Evolutionary conservation across 2,888 invertebrate genomes (phyloP), one percentile per base, ranked within the genome.

Genomic region (Linnaemya tessellans): DNA sequence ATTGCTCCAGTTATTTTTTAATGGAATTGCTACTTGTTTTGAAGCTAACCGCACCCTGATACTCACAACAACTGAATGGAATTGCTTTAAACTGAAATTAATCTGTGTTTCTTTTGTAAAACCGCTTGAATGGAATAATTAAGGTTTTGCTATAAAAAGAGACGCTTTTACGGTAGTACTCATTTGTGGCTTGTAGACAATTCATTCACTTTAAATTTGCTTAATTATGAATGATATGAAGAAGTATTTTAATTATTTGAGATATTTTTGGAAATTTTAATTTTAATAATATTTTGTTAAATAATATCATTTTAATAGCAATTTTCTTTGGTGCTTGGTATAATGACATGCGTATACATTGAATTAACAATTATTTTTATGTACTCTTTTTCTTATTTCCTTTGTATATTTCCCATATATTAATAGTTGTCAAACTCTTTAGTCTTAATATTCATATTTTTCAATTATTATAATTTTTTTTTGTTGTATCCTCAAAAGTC

Each of bases 1-100:
- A 68, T 78, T 78, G 67, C 67, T 18, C 77, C 46, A 77, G 46
- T 67, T 30, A 30, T 3, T 77, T 35, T 67, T 71, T 11, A 8
- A n/a, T 41, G n/a, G 7, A 51, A 74, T 41, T 41, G 3, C 1
- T 62, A 49, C 8, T 65, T 41, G 18, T 18, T 58, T 49, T 58
- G n/a, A 25, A 49, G 46, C 25, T 13, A 46, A 20, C 58, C 25
- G 13, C 67, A 60, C 77, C 77, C 68, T 60, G 22, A 1, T n/a
- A n/a, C 2, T 20, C 20, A 5, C 35, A 38, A n/a, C n/a, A n/a
- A n/a, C 30, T 2, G 5, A 30, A 3, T 30, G 30, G 30, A 35
- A 49, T 22, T 35, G 2, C 22, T 10, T 4, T 35, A 9, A 51
- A 67, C 3, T 56, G 10, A n/a, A 49, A 49, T 35, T 25, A 30